phyloP scores from a whole-genome alignment of 2,888 invertebrate species.

The Abrostola tripartita region DNA sequence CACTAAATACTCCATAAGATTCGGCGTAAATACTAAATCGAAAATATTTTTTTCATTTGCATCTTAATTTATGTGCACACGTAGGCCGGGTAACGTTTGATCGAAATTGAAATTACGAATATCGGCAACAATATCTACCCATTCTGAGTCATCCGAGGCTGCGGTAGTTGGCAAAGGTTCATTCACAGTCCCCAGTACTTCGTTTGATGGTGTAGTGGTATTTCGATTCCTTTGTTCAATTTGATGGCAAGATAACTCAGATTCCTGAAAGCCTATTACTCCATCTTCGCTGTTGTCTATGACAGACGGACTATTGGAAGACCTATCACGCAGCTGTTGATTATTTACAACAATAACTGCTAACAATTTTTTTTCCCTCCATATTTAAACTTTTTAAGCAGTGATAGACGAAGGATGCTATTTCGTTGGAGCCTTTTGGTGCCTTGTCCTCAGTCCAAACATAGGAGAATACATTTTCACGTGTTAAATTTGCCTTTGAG shows the following conservation, averaged over 20 bases:
- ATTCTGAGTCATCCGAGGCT: slow-evolving; percentile 2
- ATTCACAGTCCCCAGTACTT: background rate
- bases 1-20: slow-evolving; percentile 3
- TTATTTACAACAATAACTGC: too few species aligned
- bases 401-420: too few species aligned
- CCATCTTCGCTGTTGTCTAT: background rate
- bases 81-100: slow-evolving; percentile 1
- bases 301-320: slow-evolving; percentile 2
- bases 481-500: too few species aligned
- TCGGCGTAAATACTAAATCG: slow-evolving; percentile 1
- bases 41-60: slow-evolving; percentile 1
- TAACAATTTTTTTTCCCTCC: too few species aligned
- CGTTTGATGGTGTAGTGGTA: slow-evolving; percentile 2
- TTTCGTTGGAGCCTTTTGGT: too few species aligned
- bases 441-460: too few species aligned
- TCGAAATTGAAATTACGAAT: slow-evolving; percentile 1
- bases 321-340: slow-evolving; percentile 1
- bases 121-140: background rate
- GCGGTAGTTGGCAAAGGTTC: background rate
- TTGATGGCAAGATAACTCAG: slow-evolving; percentile 1
- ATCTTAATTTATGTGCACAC: background rate
- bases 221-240: slow-evolving; percentile 1
- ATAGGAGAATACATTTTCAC: too few species aligned
- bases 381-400: too few species aligned
- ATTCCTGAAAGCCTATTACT: slow-evolving; percentile 1